Base-by-base conservation (phyloP, 2,888 invertebrate species). In the Drosophila anceps region DNA sequence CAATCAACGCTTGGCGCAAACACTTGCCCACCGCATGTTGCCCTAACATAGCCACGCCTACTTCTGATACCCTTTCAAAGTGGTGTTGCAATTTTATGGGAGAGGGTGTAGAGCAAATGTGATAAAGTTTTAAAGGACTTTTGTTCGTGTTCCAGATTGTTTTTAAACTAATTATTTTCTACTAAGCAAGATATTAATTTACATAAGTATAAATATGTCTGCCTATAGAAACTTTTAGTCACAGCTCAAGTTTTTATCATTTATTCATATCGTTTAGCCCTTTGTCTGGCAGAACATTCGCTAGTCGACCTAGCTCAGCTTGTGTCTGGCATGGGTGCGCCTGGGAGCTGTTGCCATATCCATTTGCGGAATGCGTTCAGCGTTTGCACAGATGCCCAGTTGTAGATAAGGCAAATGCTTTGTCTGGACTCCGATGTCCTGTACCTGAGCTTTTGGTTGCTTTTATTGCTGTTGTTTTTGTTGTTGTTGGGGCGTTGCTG, bases 1-100 rank as follows among this genome's bases (percentile, higher is more conserved):
- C 83, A 86, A 89, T 89, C 86, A 89, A 82, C 85, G 86, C 89
- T 81, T 77, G 79, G 88, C 85, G 85, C 85, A 86, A 84, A 85
- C 85, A 86, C 88, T 86, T 89, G 89, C 69, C 50, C 86, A 86
- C 87, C 86, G 87, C 89, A 76, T 84, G 74, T 66, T 67, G 69
- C 78, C 75, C 67, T 66, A 55, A 62, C 66, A 68, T 60, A 60
- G 27, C 29, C 70, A 84, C 84, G 84, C 84, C 84, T 69, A 74
- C 73, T 69, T 70, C 72, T 24, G 27, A 54, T 54, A 27, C 54
- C 27, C 54, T 54, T 18, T 4, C n/a, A 5, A 27, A 20, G 1
- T 10, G 37, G 27, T 12, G 12, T 27, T n/a, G n/a, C n/a, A 12
- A 0, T 54, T 27, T 0, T 1, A 12, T 27, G 9, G 1, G 4